These are phyloP conservation scores for Takifugu rubripes DNA, from an alignment of 2,797 vertebrate genomes.

Conservation along the genomic window DNA sequence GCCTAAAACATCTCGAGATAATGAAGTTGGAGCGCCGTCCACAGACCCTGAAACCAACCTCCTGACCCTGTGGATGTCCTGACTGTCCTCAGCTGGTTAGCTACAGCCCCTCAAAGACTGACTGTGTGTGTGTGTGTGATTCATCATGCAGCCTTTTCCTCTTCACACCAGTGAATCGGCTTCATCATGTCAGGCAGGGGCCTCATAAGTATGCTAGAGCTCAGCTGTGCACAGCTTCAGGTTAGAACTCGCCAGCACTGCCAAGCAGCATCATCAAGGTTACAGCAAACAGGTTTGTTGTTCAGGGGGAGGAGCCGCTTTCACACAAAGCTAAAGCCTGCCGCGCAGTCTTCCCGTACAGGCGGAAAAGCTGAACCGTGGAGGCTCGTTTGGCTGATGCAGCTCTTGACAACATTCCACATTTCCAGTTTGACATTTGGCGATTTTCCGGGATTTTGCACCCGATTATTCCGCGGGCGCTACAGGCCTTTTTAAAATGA, in stretches of 20 bases:
- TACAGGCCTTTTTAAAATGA: constrained; percentile 10
- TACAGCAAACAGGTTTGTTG: constrained; percentile 30
- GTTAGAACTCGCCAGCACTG: constrained; percentile 8
- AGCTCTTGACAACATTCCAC: constrained; percentile 10
- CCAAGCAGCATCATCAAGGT: constrained; percentile 23
- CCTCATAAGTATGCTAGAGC: constrained; percentile 47
- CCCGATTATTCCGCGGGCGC: constrained; percentile 9
- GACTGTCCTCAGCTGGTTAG: constrained; percentile 44
- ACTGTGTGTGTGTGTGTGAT: constrained; percentile 5
- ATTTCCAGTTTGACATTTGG: constrained; percentile 18
- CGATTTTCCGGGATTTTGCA: constrained; percentile 30
- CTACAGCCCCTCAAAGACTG: constrained; percentile 6
- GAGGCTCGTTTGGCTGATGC: constrained; percentile 4
- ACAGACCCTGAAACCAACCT: constrained; percentile 56
- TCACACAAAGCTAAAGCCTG: constrained; percentile 20
- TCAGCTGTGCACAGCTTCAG: constrained; percentile 33
- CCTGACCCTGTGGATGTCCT: constrained; percentile 35
- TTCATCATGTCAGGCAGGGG: constrained; percentile 46
- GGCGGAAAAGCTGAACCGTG: not conserved
- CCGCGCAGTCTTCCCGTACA: not conserved
- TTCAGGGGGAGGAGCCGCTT: constrained; percentile 35
- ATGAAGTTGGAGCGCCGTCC: constrained; percentile 54
- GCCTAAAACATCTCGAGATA: constrained; percentile 30
- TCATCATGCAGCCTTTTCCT: constrained; percentile 22
- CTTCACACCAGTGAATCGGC: constrained; percentile 48